Evolutionary conservation across 2,113 vertebrate species (phyloP).

Genomic region (Nannobrachium achirus): DNA sequence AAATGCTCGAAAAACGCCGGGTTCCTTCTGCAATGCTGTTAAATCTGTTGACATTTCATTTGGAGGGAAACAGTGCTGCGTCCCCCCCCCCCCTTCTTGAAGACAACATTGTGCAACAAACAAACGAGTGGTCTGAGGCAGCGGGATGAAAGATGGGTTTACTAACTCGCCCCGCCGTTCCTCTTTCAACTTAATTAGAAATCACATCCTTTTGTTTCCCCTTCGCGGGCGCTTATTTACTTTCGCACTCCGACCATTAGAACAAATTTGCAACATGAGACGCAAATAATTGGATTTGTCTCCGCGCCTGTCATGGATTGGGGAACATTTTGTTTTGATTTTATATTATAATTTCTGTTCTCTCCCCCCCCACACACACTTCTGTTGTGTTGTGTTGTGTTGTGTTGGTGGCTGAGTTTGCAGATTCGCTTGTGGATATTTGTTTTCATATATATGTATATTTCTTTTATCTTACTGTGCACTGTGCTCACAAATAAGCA

Average conservation of each 20-base stretch:
- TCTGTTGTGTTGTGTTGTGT: conserved; percentile 50
- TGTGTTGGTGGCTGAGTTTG: conserved; percentile 58
- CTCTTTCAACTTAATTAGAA: conserved; percentile 87
- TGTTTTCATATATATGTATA: conserved; percentile 11
- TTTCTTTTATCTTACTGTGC: conserved; percentile 55
- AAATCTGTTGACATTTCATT: conserved; percentile 85
- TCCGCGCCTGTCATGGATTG: conserved; percentile 74
- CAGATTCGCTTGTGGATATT: conserved; percentile 69
- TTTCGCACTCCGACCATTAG: conserved; percentile 81
- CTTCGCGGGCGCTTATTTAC: conserved; percentile 80
- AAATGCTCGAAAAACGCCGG: conserved; percentile 60
- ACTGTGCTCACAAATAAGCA: conserved; percentile 61
- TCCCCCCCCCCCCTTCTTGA: conserved; percentile 52
- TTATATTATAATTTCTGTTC: conserved; percentile 52
- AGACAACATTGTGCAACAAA: conserved; percentile 79
- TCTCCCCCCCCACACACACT: background rate
- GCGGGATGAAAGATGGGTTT: conserved; percentile 82
- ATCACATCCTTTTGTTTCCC: conserved; percentile 83
- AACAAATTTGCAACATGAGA: conserved; percentile 85
- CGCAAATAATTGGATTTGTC: conserved; percentile 85
- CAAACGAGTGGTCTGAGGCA: conserved; percentile 75
- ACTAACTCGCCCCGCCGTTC: conserved; percentile 78
- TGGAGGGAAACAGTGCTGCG: conserved; percentile 60
- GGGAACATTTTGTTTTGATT: conserved; percentile 78
- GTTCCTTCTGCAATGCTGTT: conserved; percentile 59